phyloP scores from a whole-genome alignment of 2,888 invertebrate species.

The Andrena dorsata region DNA sequence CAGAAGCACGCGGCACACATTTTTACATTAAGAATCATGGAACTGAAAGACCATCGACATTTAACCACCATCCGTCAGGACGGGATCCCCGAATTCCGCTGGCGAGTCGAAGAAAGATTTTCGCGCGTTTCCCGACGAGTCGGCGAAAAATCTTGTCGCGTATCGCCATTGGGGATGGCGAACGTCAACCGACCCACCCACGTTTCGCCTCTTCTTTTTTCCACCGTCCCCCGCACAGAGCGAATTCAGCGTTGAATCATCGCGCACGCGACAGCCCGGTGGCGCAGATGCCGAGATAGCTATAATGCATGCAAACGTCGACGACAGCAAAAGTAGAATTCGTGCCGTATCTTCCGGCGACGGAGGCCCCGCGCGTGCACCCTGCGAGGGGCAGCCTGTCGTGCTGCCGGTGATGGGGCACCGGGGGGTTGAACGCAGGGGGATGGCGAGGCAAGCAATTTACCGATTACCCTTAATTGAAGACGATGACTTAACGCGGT shows the following conservation, averaged over 20 bases:
- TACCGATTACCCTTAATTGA: slow-evolving; percentile 83
- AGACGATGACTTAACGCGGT: slow-evolving; percentile 80
- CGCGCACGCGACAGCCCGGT: slow-evolving; percentile 36
- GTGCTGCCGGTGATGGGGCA: not conserved
- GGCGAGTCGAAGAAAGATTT: not conserved
- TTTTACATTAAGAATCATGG: too few species aligned
- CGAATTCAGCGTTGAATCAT: slow-evolving; percentile 52
- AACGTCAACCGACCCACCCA: not conserved
- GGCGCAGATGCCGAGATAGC: slow-evolving; percentile 69
- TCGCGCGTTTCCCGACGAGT: slow-evolving; percentile 6
- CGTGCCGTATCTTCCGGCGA: slow-evolving; percentile 80
- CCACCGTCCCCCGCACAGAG: not conserved
- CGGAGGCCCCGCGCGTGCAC: slow-evolving; percentile 15
- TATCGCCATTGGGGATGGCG: not conserved
- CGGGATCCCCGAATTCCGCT: not conserved
- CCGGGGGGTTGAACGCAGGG: not conserved
- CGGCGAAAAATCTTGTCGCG: slow-evolving; percentile 32
- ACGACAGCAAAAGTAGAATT: slow-evolving; percentile 78
- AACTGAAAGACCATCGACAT: too few species aligned
- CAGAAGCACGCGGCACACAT: too few species aligned
- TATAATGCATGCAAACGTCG: slow-evolving; percentile 81
- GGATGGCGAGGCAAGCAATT: slow-evolving; percentile 73
- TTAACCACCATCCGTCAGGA: too few species aligned
- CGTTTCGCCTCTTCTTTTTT: not conserved
- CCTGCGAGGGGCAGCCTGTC: not conserved